Evolutionary conservation across 2,797 vertebrate genomes (phyloP), one percentile per base, ranked within the genome.

Genomic region (Borostomias antarcticus): DNA sequence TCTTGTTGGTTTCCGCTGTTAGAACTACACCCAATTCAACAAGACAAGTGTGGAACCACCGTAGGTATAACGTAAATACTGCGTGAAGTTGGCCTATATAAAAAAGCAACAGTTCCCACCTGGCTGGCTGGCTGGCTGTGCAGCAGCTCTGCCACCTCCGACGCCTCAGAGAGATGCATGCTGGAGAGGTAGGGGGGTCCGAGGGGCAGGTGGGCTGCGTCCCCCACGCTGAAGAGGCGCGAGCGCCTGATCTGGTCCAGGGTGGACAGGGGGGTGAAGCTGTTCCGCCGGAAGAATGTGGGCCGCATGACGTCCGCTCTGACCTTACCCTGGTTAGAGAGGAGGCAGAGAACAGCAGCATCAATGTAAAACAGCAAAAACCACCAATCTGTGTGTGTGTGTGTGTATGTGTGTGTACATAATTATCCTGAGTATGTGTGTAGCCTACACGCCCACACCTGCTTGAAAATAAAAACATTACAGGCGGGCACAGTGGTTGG

Each of bases 221-320:
- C 96, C 67, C 93, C 96, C 40, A 93, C 84, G 77, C 95, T 96
- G 93, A 94, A 94, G 62, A 96, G 94, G 43, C 95, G 91, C 0
- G 94, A 94, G 17, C 94, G 91, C 81, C 93, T 94, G 40, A 92
- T 82, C 75, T 92, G 92, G 88, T 95, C 95, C 60, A 92, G 86
- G 84, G 94, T 94, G 86, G 96, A 96, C 88, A 96, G 89, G 0
- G 94, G 96, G 0, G 94, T 96, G 74, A 97, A 96, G 88, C 96
- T 97, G 94, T 95, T 96, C 73, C 96, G 92, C 65, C 96, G 91
- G 82, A 87, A 85, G 85, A 95, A 93, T 74, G 85, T 73, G 3
- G 93, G 90, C 10, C 88, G 90, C 72, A 88, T 82, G 0, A 32
- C 17, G 50, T 76, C 88, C 71, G 80, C 35, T 48, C 60, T 77